Percentiles rank a stretch among this genome's conserved stretches.
Evolutionary conservation across 2,888 invertebrate genomes (phyloP).

Genomic region (Drosophila multiciliata): DNA sequence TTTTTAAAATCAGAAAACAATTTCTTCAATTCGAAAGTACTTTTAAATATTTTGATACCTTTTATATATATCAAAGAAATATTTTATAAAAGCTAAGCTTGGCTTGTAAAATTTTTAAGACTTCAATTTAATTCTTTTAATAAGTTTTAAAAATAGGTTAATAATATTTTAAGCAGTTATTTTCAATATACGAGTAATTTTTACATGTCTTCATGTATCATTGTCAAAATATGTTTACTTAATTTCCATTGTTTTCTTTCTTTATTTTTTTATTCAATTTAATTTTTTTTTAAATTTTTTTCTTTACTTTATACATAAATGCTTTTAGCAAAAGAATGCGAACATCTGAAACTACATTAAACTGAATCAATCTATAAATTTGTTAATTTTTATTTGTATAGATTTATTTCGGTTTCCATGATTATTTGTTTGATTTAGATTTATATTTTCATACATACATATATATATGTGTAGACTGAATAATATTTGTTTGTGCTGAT

Average conservation of each 20-base stretch:
- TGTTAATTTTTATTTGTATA: conserved; percentile 16
- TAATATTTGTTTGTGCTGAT: conserved; percentile 30
- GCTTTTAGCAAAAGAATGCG: conserved; percentile 1
- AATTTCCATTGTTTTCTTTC: neutral
- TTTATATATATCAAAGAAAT: neutral
- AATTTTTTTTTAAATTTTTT: neutral
- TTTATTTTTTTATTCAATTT: conserved; percentile 2
- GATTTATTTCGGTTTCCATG: conserved; percentile 3
- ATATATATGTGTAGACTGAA: neutral
- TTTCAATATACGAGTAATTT: neutral
- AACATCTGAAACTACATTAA: conserved; percentile 1
- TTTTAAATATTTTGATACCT: neutral
- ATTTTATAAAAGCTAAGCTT: neutral
- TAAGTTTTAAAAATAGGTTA: neutral
- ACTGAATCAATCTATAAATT: conserved; percentile 9
- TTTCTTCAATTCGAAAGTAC: neutral
- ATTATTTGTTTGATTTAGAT: conserved; percentile 16
- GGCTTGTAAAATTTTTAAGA: neutral
- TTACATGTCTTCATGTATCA: neutral
- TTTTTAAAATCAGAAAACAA: neutral
- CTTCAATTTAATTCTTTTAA: neutral
- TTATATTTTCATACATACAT: neutral
- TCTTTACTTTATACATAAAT: conserved; percentile 1
- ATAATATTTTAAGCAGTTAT: neutral
- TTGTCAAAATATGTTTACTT: neutral